Conservation (phyloP, 2,113 vertebrate species). For the Megaceryle torquata region DNA sequence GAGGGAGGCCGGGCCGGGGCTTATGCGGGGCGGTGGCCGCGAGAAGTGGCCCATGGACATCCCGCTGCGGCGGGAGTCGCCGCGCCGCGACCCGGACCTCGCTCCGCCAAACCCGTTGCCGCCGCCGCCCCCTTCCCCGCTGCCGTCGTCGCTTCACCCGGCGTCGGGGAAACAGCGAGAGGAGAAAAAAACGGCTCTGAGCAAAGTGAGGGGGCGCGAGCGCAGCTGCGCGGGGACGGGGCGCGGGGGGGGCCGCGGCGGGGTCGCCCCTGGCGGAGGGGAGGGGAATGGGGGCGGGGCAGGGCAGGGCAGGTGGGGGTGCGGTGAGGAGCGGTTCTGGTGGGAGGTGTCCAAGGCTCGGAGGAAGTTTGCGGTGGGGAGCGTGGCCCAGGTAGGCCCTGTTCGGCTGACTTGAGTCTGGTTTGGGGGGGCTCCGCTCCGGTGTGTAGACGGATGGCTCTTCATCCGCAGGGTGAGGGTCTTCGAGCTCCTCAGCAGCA, state of each 20-base stretch:
- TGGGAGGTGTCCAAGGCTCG: not conserved
- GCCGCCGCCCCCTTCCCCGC: not conserved
- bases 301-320: not conserved
- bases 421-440: rapidly evolving
- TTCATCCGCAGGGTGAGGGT: not conserved
- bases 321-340: not conserved
- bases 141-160: not conserved
- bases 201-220: slow-evolving; percentile 46
- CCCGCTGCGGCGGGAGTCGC: not conserved
- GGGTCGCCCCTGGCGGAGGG: not conserved
- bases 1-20: not conserved
- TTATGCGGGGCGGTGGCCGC: not conserved
- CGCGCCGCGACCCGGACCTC: not conserved
- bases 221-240: not conserved
- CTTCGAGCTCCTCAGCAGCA: not conserved
- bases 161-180: slow-evolving; percentile 3
- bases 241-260: not conserved
- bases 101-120: not conserved
- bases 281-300: not conserved
- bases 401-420: rapidly evolving
- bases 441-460: too few relatives aligned
- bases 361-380: not conserved
- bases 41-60: not conserved
- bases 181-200: slow-evolving; percentile 37
- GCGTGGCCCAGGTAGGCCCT: not conserved